Conservation (phyloP, 2,888 invertebrate species). For the Lydus trimaculatus region DNA sequence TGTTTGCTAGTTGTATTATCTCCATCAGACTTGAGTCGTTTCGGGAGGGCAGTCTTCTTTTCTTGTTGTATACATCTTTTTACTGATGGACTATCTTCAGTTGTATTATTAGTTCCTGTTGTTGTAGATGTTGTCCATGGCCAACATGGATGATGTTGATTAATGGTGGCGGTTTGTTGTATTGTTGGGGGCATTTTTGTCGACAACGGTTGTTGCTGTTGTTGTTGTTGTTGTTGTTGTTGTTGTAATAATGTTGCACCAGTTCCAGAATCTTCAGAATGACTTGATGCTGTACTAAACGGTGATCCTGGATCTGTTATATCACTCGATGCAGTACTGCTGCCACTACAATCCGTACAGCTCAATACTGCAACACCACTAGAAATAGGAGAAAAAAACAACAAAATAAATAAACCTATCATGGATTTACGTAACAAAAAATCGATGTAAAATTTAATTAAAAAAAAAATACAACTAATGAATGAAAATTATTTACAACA, state of each 20-base stretch:
- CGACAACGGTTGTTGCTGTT: slow-evolving; percentile 42
- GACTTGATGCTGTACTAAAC: slow-evolving; percentile 72
- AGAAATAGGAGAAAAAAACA: slow-evolving; percentile 54
- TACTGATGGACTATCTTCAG: slow-evolving; percentile 38
- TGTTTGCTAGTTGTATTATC: slow-evolving; percentile 41
- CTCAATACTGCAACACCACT: slow-evolving; percentile 86
- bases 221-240: too few species aligned
- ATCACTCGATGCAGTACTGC: slow-evolving; percentile 72
- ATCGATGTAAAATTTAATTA: too few species aligned
- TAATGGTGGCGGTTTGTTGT: slow-evolving; percentile 43
- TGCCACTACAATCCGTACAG: slow-evolving; percentile 74
- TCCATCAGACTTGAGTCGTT: slow-evolving; percentile 47
- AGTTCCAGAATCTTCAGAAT: slow-evolving; percentile 57
- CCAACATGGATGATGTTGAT: slow-evolving; percentile 51
- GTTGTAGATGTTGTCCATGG: slow-evolving; percentile 44
- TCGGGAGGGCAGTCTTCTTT: slow-evolving; percentile 47
- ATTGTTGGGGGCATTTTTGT: slow-evolving; percentile 57
- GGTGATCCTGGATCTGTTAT: slow-evolving; percentile 88
- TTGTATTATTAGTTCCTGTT: neutral
- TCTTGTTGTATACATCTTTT: slow-evolving; percentile 43
- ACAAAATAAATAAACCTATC: neutral
- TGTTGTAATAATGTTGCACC: neutral
- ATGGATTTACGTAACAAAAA: too few species aligned
- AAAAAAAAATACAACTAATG: too few species aligned
- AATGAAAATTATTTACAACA: too few species aligned